These are phyloP conservation scores for Rhincodon typus DNA, from an alignment of 2,797 vertebrate species.

Conservation along the genomic window DNA sequence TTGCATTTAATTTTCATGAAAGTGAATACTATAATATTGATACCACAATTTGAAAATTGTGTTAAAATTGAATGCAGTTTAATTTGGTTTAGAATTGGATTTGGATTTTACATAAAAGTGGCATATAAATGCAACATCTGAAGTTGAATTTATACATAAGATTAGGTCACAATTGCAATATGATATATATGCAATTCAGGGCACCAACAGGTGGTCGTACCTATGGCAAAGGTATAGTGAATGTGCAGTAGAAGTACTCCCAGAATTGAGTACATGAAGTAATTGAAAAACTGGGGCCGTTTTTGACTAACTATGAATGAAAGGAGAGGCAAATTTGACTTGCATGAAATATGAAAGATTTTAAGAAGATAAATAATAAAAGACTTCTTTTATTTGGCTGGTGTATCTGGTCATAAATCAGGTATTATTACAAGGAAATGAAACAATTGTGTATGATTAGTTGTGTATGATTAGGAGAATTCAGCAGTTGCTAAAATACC, in stretches of 20 bases:
- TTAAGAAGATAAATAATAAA: neutral
- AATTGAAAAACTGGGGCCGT: neutral
- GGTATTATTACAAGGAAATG: neutral
- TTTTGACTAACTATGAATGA: neutral
- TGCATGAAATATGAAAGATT: neutral
- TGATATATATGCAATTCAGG: neutral
- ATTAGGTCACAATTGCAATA: neutral
- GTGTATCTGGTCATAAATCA: neutral
- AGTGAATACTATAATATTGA: too few relatives aligned
- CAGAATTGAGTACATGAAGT: neutral
- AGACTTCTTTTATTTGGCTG: neutral
- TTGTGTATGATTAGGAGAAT: neutral
- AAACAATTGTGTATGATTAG: neutral
- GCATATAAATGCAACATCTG: neutral
- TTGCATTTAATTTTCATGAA: too few relatives aligned
- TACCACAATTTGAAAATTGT: slow-evolving; percentile 3
- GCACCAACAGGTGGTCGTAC: neutral
- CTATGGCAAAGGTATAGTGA: neutral
- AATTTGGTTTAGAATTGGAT: neutral
- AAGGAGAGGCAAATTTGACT: neutral
- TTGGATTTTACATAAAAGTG: neutral
- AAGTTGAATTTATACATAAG: neutral
- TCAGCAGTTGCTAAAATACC: neutral
- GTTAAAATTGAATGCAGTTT: neutral
- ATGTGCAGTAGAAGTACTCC: neutral